phyloP scores from a whole-genome alignment of 2,797 vertebrate species.

The Rachycentron canadum region DNA sequence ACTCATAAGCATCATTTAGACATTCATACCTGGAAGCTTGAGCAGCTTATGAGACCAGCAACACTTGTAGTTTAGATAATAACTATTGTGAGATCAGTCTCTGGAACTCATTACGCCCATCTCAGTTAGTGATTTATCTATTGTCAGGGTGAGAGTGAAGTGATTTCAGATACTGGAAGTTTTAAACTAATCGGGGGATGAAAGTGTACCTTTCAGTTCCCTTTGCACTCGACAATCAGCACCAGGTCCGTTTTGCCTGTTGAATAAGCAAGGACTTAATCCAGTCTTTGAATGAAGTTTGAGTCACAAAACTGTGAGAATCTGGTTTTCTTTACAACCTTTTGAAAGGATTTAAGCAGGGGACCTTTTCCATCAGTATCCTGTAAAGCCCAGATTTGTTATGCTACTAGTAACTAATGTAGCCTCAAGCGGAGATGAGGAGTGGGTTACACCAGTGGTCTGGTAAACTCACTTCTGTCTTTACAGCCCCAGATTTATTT shows the following conservation, averaged over 20 bases:
- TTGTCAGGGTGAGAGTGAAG: background rate
- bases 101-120: background rate
- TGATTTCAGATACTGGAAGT: background rate
- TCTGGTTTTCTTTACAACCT: slow-evolving; percentile 13
- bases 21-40: slow-evolving; percentile 27
- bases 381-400: background rate
- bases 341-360: background rate
- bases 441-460: background rate
- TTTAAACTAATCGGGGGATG: slow-evolving; percentile 1
- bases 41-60: background rate
- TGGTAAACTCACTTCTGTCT: background rate
- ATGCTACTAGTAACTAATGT: background rate
- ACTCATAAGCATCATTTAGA: slow-evolving; percentile 7
- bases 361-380: background rate
- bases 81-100: background rate
- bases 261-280: slow-evolving; percentile 8
- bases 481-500: background rate
- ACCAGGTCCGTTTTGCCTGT: background rate
- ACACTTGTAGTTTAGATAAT: background rate
- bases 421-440: background rate
- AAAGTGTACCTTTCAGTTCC: slow-evolving; percentile 2
- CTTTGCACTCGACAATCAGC: background rate
- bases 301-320: slow-evolving; percentile 7
- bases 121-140: slow-evolving; percentile 3
- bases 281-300: slow-evolving; percentile 11